phyloP scores from a whole-genome alignment of 2,888 invertebrate species.

The Hemithea aestivaria region DNA sequence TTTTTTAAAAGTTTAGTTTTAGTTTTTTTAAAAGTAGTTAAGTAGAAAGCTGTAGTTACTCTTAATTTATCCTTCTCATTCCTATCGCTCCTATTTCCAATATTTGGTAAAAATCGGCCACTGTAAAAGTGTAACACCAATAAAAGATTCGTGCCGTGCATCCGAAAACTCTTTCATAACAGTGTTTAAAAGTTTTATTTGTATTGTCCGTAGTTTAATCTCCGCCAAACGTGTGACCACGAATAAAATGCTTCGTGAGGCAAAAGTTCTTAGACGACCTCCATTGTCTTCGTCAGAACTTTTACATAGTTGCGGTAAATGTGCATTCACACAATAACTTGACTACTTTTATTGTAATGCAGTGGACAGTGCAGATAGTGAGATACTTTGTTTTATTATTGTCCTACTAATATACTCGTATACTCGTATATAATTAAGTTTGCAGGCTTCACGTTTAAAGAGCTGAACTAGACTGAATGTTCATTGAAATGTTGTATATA shows the following conservation, averaged over 20 bases:
- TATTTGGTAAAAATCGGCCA: no score
- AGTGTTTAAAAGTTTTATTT: slow-evolving; percentile 26
- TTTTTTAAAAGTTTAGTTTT: no score
- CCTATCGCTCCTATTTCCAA: no score
- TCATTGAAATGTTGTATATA: no score
- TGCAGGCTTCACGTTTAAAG: no score
- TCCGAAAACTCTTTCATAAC: slow-evolving; percentile 25
- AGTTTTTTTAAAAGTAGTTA: no score
- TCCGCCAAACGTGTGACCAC: slow-evolving; percentile 24
- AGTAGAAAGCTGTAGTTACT: no score
- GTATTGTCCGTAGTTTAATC: slow-evolving; percentile 26
- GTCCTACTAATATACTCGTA: no score
- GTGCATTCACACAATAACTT: slow-evolving; percentile 12
- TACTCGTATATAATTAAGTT: no score
- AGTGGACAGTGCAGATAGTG: neutral
- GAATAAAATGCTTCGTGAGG: slow-evolving; percentile 23
- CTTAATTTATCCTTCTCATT: no score
- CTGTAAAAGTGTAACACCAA: slow-evolving; percentile 2
- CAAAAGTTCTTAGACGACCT: slow-evolving; percentile 19
- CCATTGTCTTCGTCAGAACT: slow-evolving; percentile 23
- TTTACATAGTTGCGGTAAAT: slow-evolving; percentile 9
- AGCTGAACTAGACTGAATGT: no score
- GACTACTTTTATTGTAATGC: neutral
- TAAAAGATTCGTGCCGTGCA: slow-evolving; percentile 18
- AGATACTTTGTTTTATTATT: neutral